Evolutionary conservation across 1,140 invertebrate species (phyloP), one percentile per base, ranked within the genome.

Genomic region (Aleiodes sp.): DNA sequence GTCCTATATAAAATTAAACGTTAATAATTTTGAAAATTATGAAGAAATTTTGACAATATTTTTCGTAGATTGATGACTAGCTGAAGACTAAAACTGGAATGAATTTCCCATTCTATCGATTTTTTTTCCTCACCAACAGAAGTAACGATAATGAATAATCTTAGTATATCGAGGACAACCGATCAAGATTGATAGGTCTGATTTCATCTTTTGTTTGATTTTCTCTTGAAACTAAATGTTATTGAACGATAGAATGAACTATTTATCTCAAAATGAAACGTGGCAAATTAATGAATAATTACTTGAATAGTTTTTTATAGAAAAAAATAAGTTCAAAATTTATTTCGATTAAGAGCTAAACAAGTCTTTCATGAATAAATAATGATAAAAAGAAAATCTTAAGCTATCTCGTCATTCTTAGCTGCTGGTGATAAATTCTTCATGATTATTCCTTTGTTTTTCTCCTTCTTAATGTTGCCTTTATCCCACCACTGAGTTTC

Each of bases 371-470:
- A 24, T 9, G 29, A 59, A 59, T 29, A n/a, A 59, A 19, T 41
- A 24, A 41, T 12, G 4, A 21, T 2, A 21, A 4, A 59, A 62
- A 73, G 70, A 64, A 65, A 60, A 70, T 75, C 56, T 46, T 68
- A 64, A 31, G 10, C 3, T 43, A 29, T 65, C 43, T 12, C 12
- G 6, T 26, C 24, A 21, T 12, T 24, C 21, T 9, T 21, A 24
- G 21, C 19, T 56, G 56, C n/a, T 59, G 52, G 16, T 14, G 29
- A 39, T 24, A 7, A 9, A 1, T 0, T 19, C 10, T n/a, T 14
- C 2, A 26, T 24, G 28, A 33, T 35, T 8, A 35, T 59, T 37
- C 19, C 33, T n/a, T 52, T 19, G 28, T 37, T 33, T 2, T 66
- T 16, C 12, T 29, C 21, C 9, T 33, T 26, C 21, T 0, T 12